Evolutionary conservation across 2,797 vertebrate species (phyloP), one percentile per base, ranked within the genome.

Genomic region (Sebastes steindachneri): DNA sequence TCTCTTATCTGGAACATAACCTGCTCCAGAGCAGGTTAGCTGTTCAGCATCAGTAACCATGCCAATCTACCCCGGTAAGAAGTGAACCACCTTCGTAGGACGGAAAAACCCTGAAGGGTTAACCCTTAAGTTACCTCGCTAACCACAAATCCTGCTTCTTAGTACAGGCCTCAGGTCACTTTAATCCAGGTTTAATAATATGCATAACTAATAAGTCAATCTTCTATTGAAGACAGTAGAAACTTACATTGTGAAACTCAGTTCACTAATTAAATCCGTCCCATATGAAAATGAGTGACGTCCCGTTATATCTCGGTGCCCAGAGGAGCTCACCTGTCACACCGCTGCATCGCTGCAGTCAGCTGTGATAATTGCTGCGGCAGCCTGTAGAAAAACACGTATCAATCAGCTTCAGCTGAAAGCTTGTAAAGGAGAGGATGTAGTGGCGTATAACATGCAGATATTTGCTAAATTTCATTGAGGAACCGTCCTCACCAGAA

Each of bases 41-140:
- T 35, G 35, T 35, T 35, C 35, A 12, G 35, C 35, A 12, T 35
- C 0, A 35, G 11, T 35, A 0, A 35, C 35, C 11, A 35, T 35
- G 35, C 0, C 35, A 0, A 35, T 35, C 35, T 35, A 35, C 35
- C 35, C 35, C 0, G 11, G 4, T 37, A 37, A 37, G 35, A 37
- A 37, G 35, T 12, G 35, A 37, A 37, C 35, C 11, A 37, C 35
- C 35, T 37, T 14, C 2, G 35, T 14, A 37, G 35, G 11, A 37
- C 4, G 11, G 35, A 37, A 37, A 37, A 37, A 37, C 11, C 35
- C 11, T 37, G 11, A 37, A 37, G 35, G 35, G 35, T 37, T 37
- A 0, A 37, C 35, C 11, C 35, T 37, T 0, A 37, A 37, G 11
- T 14, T 14, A 37, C 35, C 35, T 37, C 35, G 4, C 35, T 37